These are phyloP conservation scores for Archips xylosteana DNA, from an alignment of 2,888 invertebrate species.

Conservation along the genomic window DNA sequence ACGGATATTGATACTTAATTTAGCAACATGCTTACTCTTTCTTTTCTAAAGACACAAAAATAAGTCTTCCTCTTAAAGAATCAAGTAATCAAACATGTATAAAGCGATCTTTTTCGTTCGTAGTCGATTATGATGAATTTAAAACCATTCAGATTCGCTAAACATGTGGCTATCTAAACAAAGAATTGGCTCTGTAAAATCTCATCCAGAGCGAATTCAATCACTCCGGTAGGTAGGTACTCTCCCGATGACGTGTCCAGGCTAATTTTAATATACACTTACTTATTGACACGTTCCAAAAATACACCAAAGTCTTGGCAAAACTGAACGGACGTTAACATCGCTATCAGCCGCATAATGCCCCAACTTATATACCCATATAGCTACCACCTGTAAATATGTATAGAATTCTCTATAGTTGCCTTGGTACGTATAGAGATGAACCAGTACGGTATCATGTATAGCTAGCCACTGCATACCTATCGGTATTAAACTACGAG, in stretches of 20 bases:
- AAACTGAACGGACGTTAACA: constrained; percentile 85
- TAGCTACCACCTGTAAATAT: constrained; percentile 44
- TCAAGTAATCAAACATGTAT: background rate
- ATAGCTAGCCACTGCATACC: constrained; percentile 42
- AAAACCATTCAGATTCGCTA: constrained; percentile 9
- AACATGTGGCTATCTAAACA: constrained; percentile 26
- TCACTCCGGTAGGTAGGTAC: constrained; percentile 63
- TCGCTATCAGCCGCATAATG: constrained; percentile 81
- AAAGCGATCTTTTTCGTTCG: background rate
- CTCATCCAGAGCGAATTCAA: constrained; percentile 66
- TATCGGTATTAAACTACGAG: constrained; percentile 47
- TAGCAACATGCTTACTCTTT: too few species aligned
- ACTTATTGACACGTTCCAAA: constrained; percentile 85
- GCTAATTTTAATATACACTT: constrained; percentile 83
- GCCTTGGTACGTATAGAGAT: constrained; percentile 40
- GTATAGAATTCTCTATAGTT: constrained; percentile 49
- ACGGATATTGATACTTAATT: too few species aligned
- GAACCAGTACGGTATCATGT: constrained; percentile 33
- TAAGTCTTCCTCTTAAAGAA: background rate
- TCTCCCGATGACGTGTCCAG: constrained; percentile 75
- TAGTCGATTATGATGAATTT: background rate
- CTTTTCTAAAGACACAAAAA: too few species aligned
- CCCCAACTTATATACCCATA: constrained; percentile 60
- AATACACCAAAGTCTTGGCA: constrained; percentile 82
- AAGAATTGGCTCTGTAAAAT: constrained; percentile 51